Conservation (phyloP, 1,140 invertebrate genomes). For the Nebria ingens region DNA sequence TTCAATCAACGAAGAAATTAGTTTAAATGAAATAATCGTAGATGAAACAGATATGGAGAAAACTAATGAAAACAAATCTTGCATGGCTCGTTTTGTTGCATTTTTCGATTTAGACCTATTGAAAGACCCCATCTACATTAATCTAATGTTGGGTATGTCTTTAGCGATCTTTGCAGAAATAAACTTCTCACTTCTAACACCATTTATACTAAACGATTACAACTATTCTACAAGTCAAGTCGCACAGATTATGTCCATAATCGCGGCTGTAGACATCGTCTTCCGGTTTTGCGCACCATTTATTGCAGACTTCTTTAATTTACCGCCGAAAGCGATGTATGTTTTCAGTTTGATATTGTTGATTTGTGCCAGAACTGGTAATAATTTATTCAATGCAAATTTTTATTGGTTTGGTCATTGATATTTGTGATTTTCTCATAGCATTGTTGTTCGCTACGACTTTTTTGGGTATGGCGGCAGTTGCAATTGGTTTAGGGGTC, state of each 20-base stretch:
- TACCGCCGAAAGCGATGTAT: conserved; percentile 31
- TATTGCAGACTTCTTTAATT: conserved; percentile 37
- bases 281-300: conserved; percentile 51
- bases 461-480: conserved; percentile 18
- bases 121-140: conserved; percentile 52
- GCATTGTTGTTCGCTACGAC: conserved; percentile 17
- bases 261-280: conserved; percentile 46
- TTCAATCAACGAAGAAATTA: neutral
- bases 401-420: neutral
- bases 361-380: conserved; percentile 30
- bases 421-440: conserved; percentile 13
- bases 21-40: neutral
- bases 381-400: neutral
- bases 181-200: conserved; percentile 57
- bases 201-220: conserved; percentile 54
- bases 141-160: conserved; percentile 54
- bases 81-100: conserved; percentile 39
- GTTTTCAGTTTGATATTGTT: conserved; percentile 29
- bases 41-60: too few relatives aligned
- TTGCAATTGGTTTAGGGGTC: conserved; percentile 47
- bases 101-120: conserved; percentile 57
- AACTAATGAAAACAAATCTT: conserved; percentile 11
- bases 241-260: conserved; percentile 47
- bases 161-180: conserved; percentile 56
- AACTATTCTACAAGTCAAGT: conserved; percentile 44